Conservation (phyloP, 2,797 vertebrate genomes). For the Hozukius guyotensis region DNA sequence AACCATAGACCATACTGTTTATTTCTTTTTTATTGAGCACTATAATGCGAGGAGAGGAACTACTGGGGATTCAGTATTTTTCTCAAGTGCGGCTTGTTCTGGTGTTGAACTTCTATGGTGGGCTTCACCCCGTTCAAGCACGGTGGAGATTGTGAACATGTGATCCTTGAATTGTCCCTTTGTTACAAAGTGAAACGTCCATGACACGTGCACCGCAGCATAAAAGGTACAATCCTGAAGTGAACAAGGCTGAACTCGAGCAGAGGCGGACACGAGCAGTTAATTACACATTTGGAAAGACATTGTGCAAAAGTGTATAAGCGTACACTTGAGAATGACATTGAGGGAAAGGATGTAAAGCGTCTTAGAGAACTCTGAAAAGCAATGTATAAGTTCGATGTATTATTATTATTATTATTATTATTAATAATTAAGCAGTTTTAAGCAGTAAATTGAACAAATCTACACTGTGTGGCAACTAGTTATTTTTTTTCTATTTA, state of each 20-base stretch:
- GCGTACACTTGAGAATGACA: conserved; percentile 5
- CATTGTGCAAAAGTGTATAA: background rate
- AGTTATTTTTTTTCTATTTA: background rate
- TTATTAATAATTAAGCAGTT: background rate
- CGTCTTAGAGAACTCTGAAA: background rate
- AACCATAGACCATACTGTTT: background rate
- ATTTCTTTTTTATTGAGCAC: background rate
- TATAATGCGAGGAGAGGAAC: background rate
- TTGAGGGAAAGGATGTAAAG: background rate
- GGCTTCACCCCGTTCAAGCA: background rate
- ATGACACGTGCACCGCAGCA: background rate
- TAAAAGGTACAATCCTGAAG: background rate
- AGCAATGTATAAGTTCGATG: background rate
- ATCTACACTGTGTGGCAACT: background rate
- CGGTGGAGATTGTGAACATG: background rate
- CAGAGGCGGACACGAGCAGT: background rate
- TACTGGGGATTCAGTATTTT: background rate
- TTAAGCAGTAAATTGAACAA: background rate
- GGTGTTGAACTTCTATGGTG: background rate
- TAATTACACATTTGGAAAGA: background rate
- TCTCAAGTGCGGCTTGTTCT: background rate
- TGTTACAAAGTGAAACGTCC: conserved; percentile 6
- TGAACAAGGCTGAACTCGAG: conserved; percentile 18
- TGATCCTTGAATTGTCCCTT: background rate
- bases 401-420: background rate